These are phyloP conservation scores for Sebastes paucispinis DNA, from an alignment of 2,797 vertebrate genomes.

Conservation along the genomic window DNA sequence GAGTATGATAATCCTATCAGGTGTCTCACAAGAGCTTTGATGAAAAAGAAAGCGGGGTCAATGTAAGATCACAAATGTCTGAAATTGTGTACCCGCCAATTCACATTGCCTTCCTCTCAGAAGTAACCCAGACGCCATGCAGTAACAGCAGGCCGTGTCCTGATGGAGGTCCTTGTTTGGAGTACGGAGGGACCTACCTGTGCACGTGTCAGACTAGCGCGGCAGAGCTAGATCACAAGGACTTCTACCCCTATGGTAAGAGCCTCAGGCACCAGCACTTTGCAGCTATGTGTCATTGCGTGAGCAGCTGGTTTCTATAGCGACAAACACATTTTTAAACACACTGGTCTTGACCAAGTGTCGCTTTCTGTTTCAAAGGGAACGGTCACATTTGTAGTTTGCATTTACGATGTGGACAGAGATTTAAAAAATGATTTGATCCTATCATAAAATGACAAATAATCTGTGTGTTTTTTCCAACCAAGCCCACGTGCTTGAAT, in stretches of 20 bases:
- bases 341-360: slow-evolving; percentile 29
- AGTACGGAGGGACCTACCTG: slow-evolving; percentile 92
- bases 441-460: slow-evolving; percentile 34
- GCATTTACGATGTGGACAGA: slow-evolving; percentile 21
- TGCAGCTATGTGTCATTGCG: slow-evolving; percentile 29
- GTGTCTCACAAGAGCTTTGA: slow-evolving; percentile 34
- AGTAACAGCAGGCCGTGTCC: slow-evolving; percentile 92
- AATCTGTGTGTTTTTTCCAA: slow-evolving; percentile 33
- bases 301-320: slow-evolving; percentile 47
- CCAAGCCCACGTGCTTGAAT: slow-evolving; percentile 22
- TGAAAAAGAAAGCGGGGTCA: background rate
- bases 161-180: slow-evolving; percentile 93
- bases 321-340: slow-evolving; percentile 46
- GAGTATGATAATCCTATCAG: slow-evolving; percentile 69
- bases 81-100: background rate
- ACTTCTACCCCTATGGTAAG: slow-evolving; percentile 86
- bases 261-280: slow-evolving; percentile 61
- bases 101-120: slow-evolving; percentile 71
- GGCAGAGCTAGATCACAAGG: slow-evolving; percentile 76
- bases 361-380: slow-evolving; percentile 18
- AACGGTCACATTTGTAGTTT: slow-evolving; percentile 17
- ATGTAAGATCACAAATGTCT: background rate
- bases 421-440: slow-evolving; percentile 12
- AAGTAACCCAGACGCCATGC: slow-evolving; percentile 94
- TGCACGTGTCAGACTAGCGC: slow-evolving; percentile 91